Base-by-base conservation (phyloP, 2,113 vertebrate species). In the Phylloscopus trochilus region DNA sequence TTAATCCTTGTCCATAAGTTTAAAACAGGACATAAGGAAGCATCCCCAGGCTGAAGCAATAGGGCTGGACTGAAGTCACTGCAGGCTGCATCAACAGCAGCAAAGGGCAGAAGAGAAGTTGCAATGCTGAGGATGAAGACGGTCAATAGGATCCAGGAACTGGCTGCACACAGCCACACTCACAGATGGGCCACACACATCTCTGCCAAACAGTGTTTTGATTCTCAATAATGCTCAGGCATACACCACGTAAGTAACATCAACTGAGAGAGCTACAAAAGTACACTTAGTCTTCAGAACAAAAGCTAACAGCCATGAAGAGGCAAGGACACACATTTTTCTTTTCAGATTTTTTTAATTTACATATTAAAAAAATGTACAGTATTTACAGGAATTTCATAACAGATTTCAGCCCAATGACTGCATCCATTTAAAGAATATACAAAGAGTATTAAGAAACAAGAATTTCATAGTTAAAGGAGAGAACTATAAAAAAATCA, bases 241-340 rank as follows among this genome's bases (percentile, higher is more conserved):
- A 67, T 5, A 62, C 9, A 15, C 31, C 39, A 58, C 0, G 0
- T 3, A 52, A 1, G 0, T 9, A 63, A 55, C 5, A 13, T 7
- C 43, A 91, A 67, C 52, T 27, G 10, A 91, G 24, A 23, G 31
- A 87, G 33, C 51, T 75, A 72, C 74, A 78, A 51, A 80, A 70
- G 16, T n/a, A 62, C 28, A 33, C 15, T 41, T 43, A 74, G 13
- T 52, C 24, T 56, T 75, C 41, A 33, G 11, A 55, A 83, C 14
- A 64, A 82, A 75, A 68, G 67, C 18, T 23, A 58, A 60, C 4
- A 39, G 21, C 21, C 83, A 81, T 11, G 68, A 92, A 63, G 56
- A 88, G 11, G 11, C 1, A 2, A 73, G 37, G 44, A 47, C 33
- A 27, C 2, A 23, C 2, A 13, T 49, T 43, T 43, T 15, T 22